Evolutionary conservation across 23 tunicate genomes (phyloP).

Genomic region (Styela plicata): DNA sequence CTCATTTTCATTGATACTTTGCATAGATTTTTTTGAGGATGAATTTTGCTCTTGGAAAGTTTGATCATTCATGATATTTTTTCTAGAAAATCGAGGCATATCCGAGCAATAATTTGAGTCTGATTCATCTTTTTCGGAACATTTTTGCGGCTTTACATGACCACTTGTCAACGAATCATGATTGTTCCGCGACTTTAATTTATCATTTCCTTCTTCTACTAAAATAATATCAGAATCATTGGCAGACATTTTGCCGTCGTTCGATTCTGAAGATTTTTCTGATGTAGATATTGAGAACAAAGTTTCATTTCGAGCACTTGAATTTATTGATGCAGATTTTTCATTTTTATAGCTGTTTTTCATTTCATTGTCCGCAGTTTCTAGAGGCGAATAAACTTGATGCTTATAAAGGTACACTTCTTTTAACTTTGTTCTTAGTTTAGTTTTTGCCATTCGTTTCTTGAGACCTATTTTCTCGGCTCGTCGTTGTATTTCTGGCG

Average conservation of each 20-base stretch:
- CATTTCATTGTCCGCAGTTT: neutral
- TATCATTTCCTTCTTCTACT: neutral
- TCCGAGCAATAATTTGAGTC: too few relatives aligned
- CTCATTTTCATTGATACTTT: too few relatives aligned
- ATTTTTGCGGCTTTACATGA: too few relatives aligned
- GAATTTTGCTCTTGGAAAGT: too few relatives aligned
- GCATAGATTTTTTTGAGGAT: neutral
- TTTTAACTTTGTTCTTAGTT: conserved; percentile 23
- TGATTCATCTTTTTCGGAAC: too few relatives aligned
- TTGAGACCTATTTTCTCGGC: conserved; percentile 23
- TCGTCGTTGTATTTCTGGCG: conserved; percentile 14
- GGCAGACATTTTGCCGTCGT: neutral
- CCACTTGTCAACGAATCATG: neutral
- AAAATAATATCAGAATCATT: neutral
- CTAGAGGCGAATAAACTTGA: conserved; percentile 14
- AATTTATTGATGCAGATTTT: neutral
- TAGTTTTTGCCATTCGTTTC: conserved; percentile 6
- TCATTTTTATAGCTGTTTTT: neutral
- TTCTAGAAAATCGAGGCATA: too few relatives aligned
- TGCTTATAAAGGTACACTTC: conserved; percentile 24
- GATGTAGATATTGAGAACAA: too few relatives aligned
- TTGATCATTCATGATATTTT: too few relatives aligned
- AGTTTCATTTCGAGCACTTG: neutral
- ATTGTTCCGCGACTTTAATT: neutral
- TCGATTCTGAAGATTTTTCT: too few relatives aligned